phyloP scores from a whole-genome alignment of 2,888 invertebrate species.

The Parascotia fuliginaria region DNA sequence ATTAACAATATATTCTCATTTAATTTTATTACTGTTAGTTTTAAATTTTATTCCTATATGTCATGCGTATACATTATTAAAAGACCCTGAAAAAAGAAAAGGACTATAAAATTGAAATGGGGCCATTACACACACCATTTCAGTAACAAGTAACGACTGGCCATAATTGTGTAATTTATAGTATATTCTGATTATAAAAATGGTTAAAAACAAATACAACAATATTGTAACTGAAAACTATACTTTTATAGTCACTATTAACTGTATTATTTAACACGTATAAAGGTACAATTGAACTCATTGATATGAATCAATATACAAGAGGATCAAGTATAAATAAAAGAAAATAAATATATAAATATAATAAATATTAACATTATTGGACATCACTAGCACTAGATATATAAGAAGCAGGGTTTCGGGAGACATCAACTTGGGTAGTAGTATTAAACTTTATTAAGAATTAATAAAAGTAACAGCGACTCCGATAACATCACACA shows the following conservation, averaged over 20 bases:
- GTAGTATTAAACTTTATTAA: too few species aligned
- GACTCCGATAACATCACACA: too few species aligned
- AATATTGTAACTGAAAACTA: not conserved
- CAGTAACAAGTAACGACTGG: not conserved
- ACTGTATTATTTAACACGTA: not conserved
- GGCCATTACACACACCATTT: not conserved
- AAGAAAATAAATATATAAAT: too few species aligned
- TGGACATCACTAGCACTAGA: too few species aligned
- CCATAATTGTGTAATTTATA: not conserved
- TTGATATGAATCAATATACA: too few species aligned
- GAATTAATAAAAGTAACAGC: too few species aligned
- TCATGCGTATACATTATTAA: not conserved
- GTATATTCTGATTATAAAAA: not conserved
- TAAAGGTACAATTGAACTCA: too few species aligned
- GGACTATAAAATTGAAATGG: constrained; percentile 1
- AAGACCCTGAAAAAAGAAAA: not conserved
- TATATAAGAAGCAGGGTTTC: too few species aligned
- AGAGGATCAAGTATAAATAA: too few species aligned
- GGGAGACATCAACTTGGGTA: too few species aligned
- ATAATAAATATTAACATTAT: too few species aligned
- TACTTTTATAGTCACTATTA: not conserved
- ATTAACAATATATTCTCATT: not conserved
- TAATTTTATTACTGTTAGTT: not conserved
- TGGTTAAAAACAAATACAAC: not conserved
- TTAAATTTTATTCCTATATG: not conserved